Conservation (phyloP, 2,888 invertebrate genomes). For the Pachycephus smyrnensis region DNA sequence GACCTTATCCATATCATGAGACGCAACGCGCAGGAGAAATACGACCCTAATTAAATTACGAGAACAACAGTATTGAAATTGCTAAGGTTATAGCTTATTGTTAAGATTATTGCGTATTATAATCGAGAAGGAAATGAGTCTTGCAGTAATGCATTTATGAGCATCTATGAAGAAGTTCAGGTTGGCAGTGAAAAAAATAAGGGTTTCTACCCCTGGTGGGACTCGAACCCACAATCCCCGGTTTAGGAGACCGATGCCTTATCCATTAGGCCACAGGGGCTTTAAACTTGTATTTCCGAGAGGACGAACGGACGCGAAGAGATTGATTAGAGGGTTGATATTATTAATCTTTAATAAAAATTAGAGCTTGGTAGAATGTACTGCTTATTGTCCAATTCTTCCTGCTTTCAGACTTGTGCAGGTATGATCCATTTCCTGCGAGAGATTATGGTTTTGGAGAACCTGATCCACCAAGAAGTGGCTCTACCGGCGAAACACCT, state of each 20-base stretch:
- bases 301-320: background rate
- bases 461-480: conserved; percentile 33
- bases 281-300: conserved; percentile 22
- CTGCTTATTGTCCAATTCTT: too few relatives aligned
- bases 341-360: background rate
- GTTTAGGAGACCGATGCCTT: conserved; percentile 89
- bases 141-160: background rate
- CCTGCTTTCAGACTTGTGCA: conserved; percentile 36
- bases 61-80: too few relatives aligned
- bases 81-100: too few relatives aligned
- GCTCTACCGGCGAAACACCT: conserved; percentile 26
- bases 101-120: too few relatives aligned
- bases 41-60: background rate
- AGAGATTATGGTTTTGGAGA: conserved; percentile 37
- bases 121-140: too few relatives aligned
- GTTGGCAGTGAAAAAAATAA: conserved; percentile 35
- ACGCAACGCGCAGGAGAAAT: background rate
- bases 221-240: conserved; percentile 89
- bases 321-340: background rate
- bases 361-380: background rate
- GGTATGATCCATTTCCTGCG: conserved; percentile 38
- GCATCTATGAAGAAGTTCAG: background rate
- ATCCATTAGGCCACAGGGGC: conserved; percentile 89
- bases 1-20: background rate
- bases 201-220: conserved; percentile 82